Evolutionary conservation across 2,797 vertebrate species (phyloP).

Genomic region (Stomatorhinus walkeri): DNA sequence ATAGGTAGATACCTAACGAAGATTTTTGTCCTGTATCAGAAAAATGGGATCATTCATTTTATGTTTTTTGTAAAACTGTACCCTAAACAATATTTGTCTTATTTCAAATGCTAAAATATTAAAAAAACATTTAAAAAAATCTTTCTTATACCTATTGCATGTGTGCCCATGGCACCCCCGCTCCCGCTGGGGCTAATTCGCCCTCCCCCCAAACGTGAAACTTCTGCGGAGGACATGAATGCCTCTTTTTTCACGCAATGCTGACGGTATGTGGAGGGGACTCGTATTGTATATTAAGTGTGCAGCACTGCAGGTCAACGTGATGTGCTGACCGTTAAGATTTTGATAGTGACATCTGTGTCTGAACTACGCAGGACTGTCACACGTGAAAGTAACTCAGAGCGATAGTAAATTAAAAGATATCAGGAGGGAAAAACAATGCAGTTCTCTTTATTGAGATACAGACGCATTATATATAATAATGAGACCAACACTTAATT

Average conservation of each 20-base stretch:
- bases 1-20: neutral
- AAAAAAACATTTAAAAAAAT: neutral
- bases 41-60: neutral
- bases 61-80: neutral
- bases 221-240: too few species aligned
- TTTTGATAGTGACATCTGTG: neutral
- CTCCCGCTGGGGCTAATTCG: neutral
- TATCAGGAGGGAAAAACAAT: neutral
- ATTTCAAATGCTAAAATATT: neutral
- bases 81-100: neutral
- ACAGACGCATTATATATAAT: neutral
- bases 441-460: too few species aligned
- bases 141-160: neutral
- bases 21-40: neutral
- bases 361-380: neutral
- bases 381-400: neutral
- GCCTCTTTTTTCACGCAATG: neutral
- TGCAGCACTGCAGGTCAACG: neutral
- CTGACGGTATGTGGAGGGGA: neutral
- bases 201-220: neutral
- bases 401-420: neutral
- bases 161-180: neutral
- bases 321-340: neutral
- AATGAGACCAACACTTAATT: neutral
- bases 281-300: neutral